phyloP scores from a whole-genome alignment of 2,113 vertebrate genomes.

The Corythornis vintsioides region DNA sequence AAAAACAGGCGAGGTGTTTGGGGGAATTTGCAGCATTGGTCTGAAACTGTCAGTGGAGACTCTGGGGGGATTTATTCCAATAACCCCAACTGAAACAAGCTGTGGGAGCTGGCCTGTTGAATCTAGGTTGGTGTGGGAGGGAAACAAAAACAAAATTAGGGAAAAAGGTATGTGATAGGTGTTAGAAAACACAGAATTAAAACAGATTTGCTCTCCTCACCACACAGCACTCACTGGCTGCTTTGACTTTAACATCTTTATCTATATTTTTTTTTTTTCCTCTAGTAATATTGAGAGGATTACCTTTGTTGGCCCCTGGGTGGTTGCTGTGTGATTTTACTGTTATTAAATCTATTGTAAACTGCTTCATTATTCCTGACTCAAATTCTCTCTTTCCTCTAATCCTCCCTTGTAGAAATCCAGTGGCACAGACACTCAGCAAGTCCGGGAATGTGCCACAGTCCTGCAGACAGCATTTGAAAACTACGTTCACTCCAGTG shows the following conservation, averaged over 20 bases:
- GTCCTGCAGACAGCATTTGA: conserved; percentile 92
- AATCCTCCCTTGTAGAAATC: conserved; percentile 81
- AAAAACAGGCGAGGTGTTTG: not conserved
- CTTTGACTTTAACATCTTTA: conserved; percentile 73
- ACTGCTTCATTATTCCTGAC: conserved; percentile 91
- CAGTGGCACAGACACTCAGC: conserved; percentile 76
- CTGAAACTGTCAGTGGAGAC: not conserved
- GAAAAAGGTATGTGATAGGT: not conserved
- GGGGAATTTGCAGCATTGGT: not conserved
- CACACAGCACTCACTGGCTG: conserved; percentile 29
- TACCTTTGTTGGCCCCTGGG: conserved; percentile 92
- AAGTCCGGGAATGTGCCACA: conserved; percentile 85
- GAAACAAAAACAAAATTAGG: fast-evolving
- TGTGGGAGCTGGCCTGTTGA: not conserved
- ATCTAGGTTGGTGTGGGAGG: not conserved
- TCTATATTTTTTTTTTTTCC: conserved; percentile 78
- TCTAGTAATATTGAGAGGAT: conserved; percentile 99
- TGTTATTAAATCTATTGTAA: conserved; percentile 99
- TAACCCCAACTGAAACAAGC: not conserved
- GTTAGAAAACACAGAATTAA: conserved; percentile 67
- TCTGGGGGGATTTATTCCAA: not conserved
- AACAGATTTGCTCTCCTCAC: conserved; percentile 42
- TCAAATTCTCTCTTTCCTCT: conserved; percentile 73
- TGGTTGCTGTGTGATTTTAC: conserved; percentile 98
- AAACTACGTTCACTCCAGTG: conserved; percentile 81